Evolutionary conservation across 2,797 vertebrate genomes (phyloP).

Genomic region (Xiphophorus birchmanni): DNA sequence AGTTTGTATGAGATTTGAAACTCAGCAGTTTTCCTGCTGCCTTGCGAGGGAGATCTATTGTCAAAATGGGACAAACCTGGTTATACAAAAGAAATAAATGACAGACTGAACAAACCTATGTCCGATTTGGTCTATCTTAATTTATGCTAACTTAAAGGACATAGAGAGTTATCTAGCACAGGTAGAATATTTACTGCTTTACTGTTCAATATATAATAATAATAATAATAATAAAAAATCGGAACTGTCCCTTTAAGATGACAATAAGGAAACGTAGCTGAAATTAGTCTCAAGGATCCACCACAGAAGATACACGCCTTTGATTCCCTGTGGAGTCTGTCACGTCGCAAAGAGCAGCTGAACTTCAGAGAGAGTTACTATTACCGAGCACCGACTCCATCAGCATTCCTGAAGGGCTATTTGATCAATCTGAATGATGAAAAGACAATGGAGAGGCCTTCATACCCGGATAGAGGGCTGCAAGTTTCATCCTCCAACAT

Average conservation of each 20-base stretch:
- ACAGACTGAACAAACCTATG: background rate
- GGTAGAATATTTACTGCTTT: background rate
- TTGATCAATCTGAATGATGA: constrained; percentile 81
- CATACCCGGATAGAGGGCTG: constrained; percentile 74
- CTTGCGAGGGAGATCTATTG: background rate
- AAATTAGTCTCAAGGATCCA: constrained; percentile 68
- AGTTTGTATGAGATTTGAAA: background rate
- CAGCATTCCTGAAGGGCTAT: constrained; percentile 79
- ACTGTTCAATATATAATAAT: background rate
- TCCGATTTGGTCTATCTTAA: background rate
- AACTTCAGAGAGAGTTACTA: constrained; percentile 79
- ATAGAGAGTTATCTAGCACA: background rate
- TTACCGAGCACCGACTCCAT: constrained; percentile 71
- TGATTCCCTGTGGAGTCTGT: constrained; percentile 72
- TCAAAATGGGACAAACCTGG: background rate
- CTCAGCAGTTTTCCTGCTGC: background rate
- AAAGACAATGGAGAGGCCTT: constrained; percentile 76
- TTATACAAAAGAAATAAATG: background rate
- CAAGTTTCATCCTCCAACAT: constrained; percentile 74
- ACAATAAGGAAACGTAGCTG: constrained; percentile 40
- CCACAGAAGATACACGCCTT: constrained; percentile 64
- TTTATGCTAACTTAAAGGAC: background rate
- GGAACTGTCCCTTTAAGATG: constrained; percentile 6
- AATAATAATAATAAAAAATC: background rate
- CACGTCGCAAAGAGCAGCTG: constrained; percentile 73